These are phyloP conservation scores for Xestia rhomboidea DNA, from an alignment of 2,888 invertebrate genomes.

Conservation along the genomic window DNA sequence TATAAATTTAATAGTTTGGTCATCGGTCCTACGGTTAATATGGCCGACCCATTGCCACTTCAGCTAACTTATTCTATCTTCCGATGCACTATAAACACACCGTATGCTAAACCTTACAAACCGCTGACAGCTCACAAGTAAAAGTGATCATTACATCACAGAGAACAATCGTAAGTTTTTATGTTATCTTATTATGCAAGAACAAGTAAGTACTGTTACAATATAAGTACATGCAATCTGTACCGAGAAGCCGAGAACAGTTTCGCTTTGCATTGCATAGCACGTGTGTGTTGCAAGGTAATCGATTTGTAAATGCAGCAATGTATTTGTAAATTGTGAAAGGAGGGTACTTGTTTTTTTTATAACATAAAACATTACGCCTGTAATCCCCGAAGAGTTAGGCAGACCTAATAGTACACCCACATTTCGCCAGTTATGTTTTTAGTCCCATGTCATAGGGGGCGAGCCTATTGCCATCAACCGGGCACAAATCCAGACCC, in stretches of 20 bases:
- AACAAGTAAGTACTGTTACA: constrained; percentile 27
- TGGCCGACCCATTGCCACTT: too few species aligned
- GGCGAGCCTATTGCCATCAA: too few species aligned
- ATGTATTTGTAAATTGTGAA: constrained; percentile 38
- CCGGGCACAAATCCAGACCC: too few species aligned
- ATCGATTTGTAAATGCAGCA: constrained; percentile 22
- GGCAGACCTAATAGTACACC: not conserved
- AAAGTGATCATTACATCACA: constrained; percentile 43
- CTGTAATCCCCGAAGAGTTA: not conserved
- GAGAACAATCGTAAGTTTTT: constrained; percentile 53
- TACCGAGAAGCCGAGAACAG: constrained; percentile 53
- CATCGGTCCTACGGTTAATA: too few species aligned
- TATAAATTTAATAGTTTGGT: too few species aligned
- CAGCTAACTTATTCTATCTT: too few species aligned
- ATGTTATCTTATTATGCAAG: constrained; percentile 50
- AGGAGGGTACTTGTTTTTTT: constrained; percentile 4
- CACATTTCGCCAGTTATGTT: not conserved
- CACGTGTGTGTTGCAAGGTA: constrained; percentile 35
- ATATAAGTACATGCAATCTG: constrained; percentile 41
- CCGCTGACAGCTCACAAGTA: constrained; percentile 35
- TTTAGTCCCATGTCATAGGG: too few species aligned
- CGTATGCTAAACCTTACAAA: not conserved
- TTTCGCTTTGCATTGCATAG: constrained; percentile 36
- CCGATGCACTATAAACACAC: not conserved
- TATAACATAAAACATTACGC: not conserved